Conservation (phyloP, 2,888 invertebrate genomes). For the Meandrusa payeni region DNA sequence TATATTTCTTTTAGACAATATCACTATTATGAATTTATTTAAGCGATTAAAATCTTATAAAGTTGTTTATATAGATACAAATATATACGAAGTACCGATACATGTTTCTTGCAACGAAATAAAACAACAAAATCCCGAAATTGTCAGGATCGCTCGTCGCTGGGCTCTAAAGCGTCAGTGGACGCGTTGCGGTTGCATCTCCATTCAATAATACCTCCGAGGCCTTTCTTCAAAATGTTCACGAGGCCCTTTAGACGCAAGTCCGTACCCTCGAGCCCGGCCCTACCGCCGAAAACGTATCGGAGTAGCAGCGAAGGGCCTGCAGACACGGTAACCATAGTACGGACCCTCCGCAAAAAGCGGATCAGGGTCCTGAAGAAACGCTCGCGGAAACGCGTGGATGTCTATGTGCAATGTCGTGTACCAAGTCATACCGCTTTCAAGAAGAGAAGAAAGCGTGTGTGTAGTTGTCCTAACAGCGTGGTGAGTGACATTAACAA, state of each 20-base stretch:
- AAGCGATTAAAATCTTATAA: no score
- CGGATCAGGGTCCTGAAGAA: slow-evolving; percentile 58
- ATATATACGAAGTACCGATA: no score
- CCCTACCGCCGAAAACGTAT: slow-evolving; percentile 79
- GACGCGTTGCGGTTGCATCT: slow-evolving; percentile 77
- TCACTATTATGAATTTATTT: no score
- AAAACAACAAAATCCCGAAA: slow-evolving; percentile 17
- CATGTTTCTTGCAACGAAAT: no score
- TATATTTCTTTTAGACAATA: no score
- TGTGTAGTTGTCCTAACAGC: slow-evolving; percentile 64
- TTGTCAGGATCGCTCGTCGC: slow-evolving; percentile 76
- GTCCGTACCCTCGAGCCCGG: slow-evolving; percentile 83
- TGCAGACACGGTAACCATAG: slow-evolving; percentile 64
- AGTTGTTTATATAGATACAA: no score
- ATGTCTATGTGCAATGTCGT: slow-evolving; percentile 74
- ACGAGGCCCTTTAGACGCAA: slow-evolving; percentile 85
- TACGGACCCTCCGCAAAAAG: slow-evolving; percentile 53
- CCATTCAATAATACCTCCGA: slow-evolving; percentile 78
- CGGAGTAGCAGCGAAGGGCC: slow-evolving; percentile 77
- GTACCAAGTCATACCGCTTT: slow-evolving; percentile 48
- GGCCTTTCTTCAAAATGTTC: slow-evolving; percentile 83
- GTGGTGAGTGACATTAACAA: slow-evolving; percentile 76
- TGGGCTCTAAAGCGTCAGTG: slow-evolving; percentile 74
- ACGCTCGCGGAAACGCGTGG: slow-evolving; percentile 66
- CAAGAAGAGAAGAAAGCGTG: slow-evolving; percentile 51